Evolutionary conservation across 2,888 invertebrate genomes (phyloP).

Genomic region (Spodoptera exigua): DNA sequence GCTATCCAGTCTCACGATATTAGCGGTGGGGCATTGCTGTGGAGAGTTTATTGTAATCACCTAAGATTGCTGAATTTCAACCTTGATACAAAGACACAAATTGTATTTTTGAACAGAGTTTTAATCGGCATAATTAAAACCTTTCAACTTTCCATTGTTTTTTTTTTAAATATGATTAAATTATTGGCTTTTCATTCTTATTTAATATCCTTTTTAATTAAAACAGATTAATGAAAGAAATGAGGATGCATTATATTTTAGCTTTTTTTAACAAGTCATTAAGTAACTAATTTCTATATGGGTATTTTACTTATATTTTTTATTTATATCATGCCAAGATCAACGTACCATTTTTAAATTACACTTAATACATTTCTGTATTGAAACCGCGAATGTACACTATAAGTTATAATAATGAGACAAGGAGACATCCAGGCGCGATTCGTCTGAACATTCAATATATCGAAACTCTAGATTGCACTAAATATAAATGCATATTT

Average conservation of each 20-base stretch:
- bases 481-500: slow-evolving; percentile 40
- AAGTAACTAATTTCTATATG: too few species aligned
- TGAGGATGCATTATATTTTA: slow-evolving; percentile 54
- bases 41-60: slow-evolving; percentile 17
- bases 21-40: slow-evolving; percentile 1
- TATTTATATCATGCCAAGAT: too few species aligned
- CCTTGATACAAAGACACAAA: too few species aligned
- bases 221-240: not conserved
- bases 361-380: slow-evolving; percentile 58
- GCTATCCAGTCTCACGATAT: slow-evolving; percentile 24
- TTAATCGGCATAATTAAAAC: too few species aligned
- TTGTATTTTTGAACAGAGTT: too few species aligned
- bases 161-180: too few species aligned
- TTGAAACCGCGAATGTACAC: slow-evolving; percentile 56
- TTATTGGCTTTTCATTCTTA: too few species aligned
- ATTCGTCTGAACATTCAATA: slow-evolving; percentile 51
- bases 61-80: not conserved
- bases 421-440: slow-evolving; percentile 47
- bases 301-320: too few species aligned
- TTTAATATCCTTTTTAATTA: too few species aligned
- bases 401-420: slow-evolving; percentile 40
- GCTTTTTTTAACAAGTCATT: too few species aligned
- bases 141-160: too few species aligned
- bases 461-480: slow-evolving; percentile 34
- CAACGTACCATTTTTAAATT: slow-evolving; percentile 51